Evolutionary conservation across 1,140 invertebrate genomes (phyloP).

Genomic region (Panulirus ornatus): DNA sequence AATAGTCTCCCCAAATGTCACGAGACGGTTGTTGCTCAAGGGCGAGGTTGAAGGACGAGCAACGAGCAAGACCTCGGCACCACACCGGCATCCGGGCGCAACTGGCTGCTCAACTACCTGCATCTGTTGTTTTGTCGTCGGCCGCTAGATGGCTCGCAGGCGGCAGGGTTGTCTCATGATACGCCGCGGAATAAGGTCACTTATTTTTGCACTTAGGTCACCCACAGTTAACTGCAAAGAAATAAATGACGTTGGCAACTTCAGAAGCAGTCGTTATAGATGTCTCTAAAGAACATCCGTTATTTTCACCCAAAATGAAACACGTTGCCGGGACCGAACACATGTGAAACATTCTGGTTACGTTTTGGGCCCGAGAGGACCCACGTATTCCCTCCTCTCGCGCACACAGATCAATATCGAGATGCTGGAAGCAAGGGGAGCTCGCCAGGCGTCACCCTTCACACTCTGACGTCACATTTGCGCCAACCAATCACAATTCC

Average conservation of each 20-base stretch:
- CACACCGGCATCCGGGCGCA: slow-evolving; percentile 64
- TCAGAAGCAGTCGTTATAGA: neutral
- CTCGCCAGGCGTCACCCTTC: slow-evolving; percentile 61
- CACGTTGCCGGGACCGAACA: neutral
- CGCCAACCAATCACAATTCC: slow-evolving; percentile 37
- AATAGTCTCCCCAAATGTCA: neutral
- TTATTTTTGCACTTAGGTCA: slow-evolving; percentile 35
- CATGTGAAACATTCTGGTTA: slow-evolving; percentile 52
- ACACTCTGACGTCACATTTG: slow-evolving; percentile 55
- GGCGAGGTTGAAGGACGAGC: slow-evolving; percentile 53
- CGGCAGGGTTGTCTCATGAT: slow-evolving; percentile 60
- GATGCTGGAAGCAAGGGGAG: slow-evolving; percentile 64
- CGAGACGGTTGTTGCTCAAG: slow-evolving; percentile 48
- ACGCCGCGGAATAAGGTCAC: slow-evolving; percentile 61
- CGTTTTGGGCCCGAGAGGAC: slow-evolving; percentile 46
- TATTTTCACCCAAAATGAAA: neutral
- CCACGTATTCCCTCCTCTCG: slow-evolving; percentile 62
- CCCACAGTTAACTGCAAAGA: neutral
- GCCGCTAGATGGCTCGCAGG: slow-evolving; percentile 58
- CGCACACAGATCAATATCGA: slow-evolving; percentile 71
- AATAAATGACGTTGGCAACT: neutral
- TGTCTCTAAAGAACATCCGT: neutral
- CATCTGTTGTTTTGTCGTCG: slow-evolving; percentile 46
- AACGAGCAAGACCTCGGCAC: slow-evolving; percentile 52
- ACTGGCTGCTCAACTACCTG: slow-evolving; percentile 70